phyloP scores from a whole-genome alignment of 1,140 invertebrate species.

The Venturia canescens region DNA sequence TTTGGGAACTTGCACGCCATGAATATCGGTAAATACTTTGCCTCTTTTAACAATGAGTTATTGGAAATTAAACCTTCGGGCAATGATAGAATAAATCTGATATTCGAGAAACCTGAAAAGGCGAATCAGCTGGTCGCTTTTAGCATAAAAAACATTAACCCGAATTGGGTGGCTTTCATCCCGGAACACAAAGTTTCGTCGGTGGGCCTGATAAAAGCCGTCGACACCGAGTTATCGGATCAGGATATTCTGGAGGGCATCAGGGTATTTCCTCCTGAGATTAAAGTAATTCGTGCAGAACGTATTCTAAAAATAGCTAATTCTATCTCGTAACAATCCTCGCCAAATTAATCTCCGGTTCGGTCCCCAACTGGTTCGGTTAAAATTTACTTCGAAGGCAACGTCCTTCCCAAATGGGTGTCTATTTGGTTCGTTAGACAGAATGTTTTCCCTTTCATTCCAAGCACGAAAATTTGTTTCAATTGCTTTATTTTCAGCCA shows the following conservation, averaged over 20 bases:
- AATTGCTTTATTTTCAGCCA: too few species aligned
- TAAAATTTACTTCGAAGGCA: too few species aligned
- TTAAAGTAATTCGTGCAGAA: background rate
- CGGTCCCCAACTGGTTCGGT: too few species aligned
- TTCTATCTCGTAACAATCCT: too few species aligned
- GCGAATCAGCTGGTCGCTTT: background rate
- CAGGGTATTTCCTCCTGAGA: too few species aligned
- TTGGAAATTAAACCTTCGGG: background rate
- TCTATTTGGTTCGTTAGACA: too few species aligned
- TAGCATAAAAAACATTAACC: background rate
- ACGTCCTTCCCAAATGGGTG: too few species aligned
- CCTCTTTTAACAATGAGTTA: background rate
- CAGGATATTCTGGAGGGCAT: background rate
- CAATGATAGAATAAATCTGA: background rate
- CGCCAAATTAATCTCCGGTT: too few species aligned
- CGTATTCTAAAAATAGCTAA: background rate
- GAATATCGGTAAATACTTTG: background rate
- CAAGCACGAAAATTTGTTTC: too few species aligned
- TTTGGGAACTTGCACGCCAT: background rate
- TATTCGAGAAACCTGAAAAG: background rate
- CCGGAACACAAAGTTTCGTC: background rate
- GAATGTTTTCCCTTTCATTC: too few species aligned
- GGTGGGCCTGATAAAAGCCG: background rate
- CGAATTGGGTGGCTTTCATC: background rate
- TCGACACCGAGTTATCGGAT: background rate